These are phyloP conservation scores for Alexandromys fortis DNA, from an alignment of 2,113 vertebrate species.

Conservation along the genomic window DNA sequence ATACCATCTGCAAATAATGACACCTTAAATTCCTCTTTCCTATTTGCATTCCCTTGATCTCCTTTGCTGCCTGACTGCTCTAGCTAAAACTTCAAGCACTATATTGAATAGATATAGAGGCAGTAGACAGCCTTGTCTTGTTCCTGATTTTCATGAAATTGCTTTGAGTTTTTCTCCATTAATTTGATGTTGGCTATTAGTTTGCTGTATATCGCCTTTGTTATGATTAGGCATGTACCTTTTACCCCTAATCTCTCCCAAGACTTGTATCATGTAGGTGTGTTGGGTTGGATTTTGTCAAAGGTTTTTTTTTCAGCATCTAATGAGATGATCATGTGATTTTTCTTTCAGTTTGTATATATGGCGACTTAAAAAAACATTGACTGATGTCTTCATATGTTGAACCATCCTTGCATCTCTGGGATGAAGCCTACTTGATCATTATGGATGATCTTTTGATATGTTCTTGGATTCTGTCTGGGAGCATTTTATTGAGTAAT, in stretches of 20 bases:
- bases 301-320: background rate
- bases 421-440: background rate
- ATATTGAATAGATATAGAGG: background rate
- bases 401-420: background rate
- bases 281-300: background rate
- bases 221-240: background rate
- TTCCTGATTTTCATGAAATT: background rate
- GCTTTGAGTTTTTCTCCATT: background rate
- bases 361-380: background rate
- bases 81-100: background rate
- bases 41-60: background rate
- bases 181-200: background rate
- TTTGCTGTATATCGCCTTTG: background rate
- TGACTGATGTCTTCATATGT: background rate
- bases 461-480: background rate
- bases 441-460: background rate
- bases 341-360: background rate
- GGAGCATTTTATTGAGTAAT: background rate
- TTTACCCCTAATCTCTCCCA: background rate
- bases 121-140: background rate
- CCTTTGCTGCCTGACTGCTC: background rate
- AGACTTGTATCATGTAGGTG: background rate
- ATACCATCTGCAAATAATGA: background rate
- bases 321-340: background rate
- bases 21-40: background rate